Base-by-base conservation (phyloP, 2,888 invertebrate genomes). In the Dascillus cervinus region DNA sequence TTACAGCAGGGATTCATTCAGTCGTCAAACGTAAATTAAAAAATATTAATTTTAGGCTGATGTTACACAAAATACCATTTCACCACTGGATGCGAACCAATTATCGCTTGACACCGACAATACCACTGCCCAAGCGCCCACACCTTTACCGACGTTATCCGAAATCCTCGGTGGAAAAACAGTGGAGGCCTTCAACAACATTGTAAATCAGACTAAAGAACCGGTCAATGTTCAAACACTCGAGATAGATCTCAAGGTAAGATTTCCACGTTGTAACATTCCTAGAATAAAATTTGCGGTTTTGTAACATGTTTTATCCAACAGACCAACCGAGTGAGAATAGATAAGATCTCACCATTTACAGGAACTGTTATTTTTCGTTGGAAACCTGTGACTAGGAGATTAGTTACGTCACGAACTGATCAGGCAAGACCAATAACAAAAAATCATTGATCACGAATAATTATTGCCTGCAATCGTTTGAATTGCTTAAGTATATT, bases 191-290 rank as follows among this genome's bases (percentile, higher is more conserved):
- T 71, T 70, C 64, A 73, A 71, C 66, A 70, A 50, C 40, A 53
- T 75, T 64, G 69, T 73, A 51, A 71, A 69, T 65, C 66, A 48
- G 26, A 49, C 52, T 8, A 40, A 67, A 53, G 66, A 67, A 55
- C 68, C 27, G 11, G 27, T 23, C 9, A 13, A 27, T 5, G 39
- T 46, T 32, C 44, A 73, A 66, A 73, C 73, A 61, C 64, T 73
- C 63, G 70, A 73, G 64, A 71, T 73, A 58, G 73, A 74, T 69
- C 71, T 73, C 60, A 69, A 72, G 72, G 75, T 75, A 71, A 71
- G 56, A 27, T 29, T 9, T 14, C 9, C 3, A 11, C 8, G n/a
- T n/a, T n/a, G n/a, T n/a, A n/a, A n/a, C n/a, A n/a, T n/a, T n/a
- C 10, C 4, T 14, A 11, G 6, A 9, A 1, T 5, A 33, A 6